Evolutionary conservation across 2,888 invertebrate genomes (phyloP), one percentile per base, ranked within the genome.

Genomic region (Epinotia demarniana): DNA sequence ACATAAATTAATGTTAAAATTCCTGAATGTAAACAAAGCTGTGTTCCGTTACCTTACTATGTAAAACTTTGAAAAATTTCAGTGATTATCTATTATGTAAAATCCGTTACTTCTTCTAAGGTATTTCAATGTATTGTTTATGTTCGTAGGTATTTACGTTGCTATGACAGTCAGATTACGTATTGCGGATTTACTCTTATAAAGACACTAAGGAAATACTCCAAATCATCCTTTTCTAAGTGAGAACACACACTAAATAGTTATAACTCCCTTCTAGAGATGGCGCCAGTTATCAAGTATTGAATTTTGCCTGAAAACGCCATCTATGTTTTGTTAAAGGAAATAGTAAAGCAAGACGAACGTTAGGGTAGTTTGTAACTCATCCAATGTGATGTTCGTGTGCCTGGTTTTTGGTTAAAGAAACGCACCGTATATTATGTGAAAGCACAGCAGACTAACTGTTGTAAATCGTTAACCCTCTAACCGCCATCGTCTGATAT

Each of bases 141-240:
- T 18, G 6, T 60, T 23, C 16, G 5, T 69, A n/a, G n/a, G n/a
- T n/a, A 46, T 60, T 63, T 49, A 16, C 12, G 46, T 70, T 61
- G 62, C 39, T 71, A 71, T 33, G 49, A 62, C 61, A 62, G 27
- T 33, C 0, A 8, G 16, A 62, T 39, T 49, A 11, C 53, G 53
- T 53, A 70, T 62, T 69, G 58, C 69, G 43, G 69, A 39, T 39
- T 57, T 8, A 19, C 18, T 53, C n/a, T 3, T n/a, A 33, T 18
- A 55, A 66, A 6, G 53, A 27, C 8, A 55, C n/a, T 49, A 23
- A 39, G 33, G 43, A 58, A 19, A 58, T 27, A 2, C n/a, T 46
- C 16, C 23, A 16, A 58, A 70, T 23, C 49, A 33, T 60, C 27
- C 23, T 13, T 23, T 49, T 49, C 66, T 46, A 13, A 64, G 63